Base-by-base conservation (phyloP, 2,113 vertebrate species). In the Cygnus atratus region DNA sequence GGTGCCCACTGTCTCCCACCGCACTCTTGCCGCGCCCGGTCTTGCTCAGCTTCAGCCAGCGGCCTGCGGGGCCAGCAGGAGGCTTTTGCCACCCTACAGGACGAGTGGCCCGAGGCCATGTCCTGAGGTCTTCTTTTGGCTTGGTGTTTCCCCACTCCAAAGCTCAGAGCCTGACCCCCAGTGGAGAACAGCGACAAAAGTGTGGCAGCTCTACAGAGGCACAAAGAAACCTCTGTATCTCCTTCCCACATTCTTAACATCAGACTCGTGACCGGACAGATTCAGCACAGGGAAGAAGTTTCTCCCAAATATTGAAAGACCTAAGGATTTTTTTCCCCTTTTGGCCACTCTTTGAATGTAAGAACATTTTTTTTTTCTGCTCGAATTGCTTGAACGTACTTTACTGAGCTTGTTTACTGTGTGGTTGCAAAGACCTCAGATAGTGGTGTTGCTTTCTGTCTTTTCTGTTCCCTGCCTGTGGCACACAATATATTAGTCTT, bases 401-500 rank as follows among this genome's bases (percentile, higher is more conserved):
- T 84, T 54, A 81, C 37, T 20, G 65, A 48, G 87, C 43, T 79
- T 41, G 31, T 72, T 94, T 78, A 78, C 54, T 76, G 44, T 61
- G 3, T 61, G 3, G 0, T 17, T 50, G 74, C 84, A 85, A 84
- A 95, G 58, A 82, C 39, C 43, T 90, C 87, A 91, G 80, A 93
- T 26, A 72, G 43, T 1, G 3, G 35, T 70, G 66, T n/a, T 31
- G 44, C 41, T 88, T 93, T n/a, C 35, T 48, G 62, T 7, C 58
- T 54, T 87, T 76, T 76, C 87, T 89, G 48, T 66, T 90, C 81
- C 66, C 63, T 92, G 81, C 66, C 88, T 84, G 39, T 44, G 87
- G 66, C 48, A 25, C 41, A 68, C 39, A 75, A 57, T 26, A 12
- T 33, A 78, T 78, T 63, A 66, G 50, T 80, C 84, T 89, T 71